These are phyloP conservation scores for Camptogramma bilineatum DNA, from an alignment of 2,888 invertebrate species.

Conservation along the genomic window DNA sequence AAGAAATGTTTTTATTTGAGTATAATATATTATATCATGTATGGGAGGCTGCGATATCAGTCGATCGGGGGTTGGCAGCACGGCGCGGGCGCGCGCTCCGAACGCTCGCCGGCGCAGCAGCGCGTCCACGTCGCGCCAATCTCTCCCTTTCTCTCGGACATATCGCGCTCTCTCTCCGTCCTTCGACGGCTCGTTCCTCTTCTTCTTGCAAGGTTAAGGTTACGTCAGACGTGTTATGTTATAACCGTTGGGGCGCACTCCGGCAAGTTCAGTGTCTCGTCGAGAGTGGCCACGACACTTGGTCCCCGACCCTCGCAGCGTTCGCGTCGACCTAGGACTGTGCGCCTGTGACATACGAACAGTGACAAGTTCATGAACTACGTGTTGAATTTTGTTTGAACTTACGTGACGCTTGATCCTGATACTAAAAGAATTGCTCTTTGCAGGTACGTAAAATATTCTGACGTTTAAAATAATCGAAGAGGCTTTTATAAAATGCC, in stretches of 20 bases:
- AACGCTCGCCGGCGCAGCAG: constrained; percentile 24
- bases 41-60: constrained; percentile 49
- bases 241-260: constrained; percentile 85
- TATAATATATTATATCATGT: constrained; percentile 23
- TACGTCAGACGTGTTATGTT: constrained; percentile 86
- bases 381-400: constrained; percentile 82
- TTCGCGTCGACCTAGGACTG: constrained; percentile 75
- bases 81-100: too few relatives aligned
- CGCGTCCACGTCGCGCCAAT: constrained; percentile 53
- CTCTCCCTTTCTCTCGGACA: constrained; percentile 82
- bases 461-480: constrained; percentile 25
- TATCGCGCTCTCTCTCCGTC: constrained; percentile 84
- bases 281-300: constrained; percentile 83
- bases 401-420: constrained; percentile 70
- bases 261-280: constrained; percentile 85
- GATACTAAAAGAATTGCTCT: constrained; percentile 52
- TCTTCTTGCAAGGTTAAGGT: constrained; percentile 86
- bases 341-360: constrained; percentile 82
- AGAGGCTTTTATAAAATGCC: constrained; percentile 47
- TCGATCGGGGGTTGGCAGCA: constrained; percentile 44
- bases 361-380: constrained; percentile 84
- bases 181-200: constrained; percentile 84
- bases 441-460: constrained; percentile 64
- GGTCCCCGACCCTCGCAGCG: constrained; percentile 72
- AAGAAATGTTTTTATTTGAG: not conserved